A percentile compares a stretch with the other conserved stretches of the same genome.
Conservation (phyloP, 2,888 invertebrate species). For the Clusia tigrina region DNA sequence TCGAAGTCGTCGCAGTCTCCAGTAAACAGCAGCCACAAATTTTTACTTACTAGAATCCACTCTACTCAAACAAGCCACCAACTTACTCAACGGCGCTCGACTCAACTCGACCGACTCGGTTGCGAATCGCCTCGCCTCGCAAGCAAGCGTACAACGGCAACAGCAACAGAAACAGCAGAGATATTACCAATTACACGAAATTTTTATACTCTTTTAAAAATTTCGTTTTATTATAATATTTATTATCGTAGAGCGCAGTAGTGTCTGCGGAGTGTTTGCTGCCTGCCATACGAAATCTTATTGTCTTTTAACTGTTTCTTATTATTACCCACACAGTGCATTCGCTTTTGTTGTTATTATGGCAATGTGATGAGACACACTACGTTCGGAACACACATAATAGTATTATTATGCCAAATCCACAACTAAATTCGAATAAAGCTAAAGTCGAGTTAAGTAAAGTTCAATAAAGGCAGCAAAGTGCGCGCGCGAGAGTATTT, state of each 20-base stretch:
- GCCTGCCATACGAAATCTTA: constrained; percentile 39
- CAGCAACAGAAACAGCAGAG: constrained; percentile 51
- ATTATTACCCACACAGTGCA: constrained; percentile 38
- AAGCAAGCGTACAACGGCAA: neutral
- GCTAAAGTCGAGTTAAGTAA: no score
- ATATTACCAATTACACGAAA: constrained; percentile 65
- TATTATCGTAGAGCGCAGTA: constrained; percentile 64
- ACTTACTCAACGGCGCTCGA: neutral
- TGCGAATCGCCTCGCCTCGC: constrained; percentile 4
- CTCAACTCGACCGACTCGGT: neutral
- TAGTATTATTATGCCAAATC: constrained; percentile 1
- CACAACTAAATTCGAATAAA: constrained; percentile 18
- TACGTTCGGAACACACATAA: constrained; percentile 27
- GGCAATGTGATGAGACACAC: constrained; percentile 30
- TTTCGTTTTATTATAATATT: constrained; percentile 65
- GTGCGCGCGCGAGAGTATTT: constrained; percentile 5
- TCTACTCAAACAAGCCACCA: no score
- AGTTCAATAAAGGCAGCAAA: constrained; percentile 8
- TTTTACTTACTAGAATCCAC: no score
- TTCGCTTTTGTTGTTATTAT: neutral
- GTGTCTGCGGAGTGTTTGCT: constrained; percentile 58
- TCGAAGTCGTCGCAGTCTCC: neutral
- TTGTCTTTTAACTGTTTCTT: constrained; percentile 54
- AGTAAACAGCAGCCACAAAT: no score
- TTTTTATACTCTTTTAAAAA: constrained; percentile 66